Conservation (phyloP, 2,888 invertebrate species). For the Nezara viridula region DNA sequence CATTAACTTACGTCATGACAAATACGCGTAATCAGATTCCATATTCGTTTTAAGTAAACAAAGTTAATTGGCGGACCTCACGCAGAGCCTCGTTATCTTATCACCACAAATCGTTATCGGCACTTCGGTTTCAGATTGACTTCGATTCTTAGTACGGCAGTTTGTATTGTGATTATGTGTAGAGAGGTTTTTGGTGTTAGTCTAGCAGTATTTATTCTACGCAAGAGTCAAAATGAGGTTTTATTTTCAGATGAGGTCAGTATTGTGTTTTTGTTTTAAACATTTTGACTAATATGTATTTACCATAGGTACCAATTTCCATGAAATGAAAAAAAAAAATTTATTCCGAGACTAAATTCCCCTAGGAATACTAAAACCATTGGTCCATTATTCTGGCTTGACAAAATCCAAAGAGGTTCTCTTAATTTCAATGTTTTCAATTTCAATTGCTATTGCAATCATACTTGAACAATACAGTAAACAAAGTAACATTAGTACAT, state of each 20-base stretch:
- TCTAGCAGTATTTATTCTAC: neutral
- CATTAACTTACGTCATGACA: neutral
- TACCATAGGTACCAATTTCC: no score
- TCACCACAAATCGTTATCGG: neutral
- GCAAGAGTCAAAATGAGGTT: neutral
- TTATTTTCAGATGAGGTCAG: constrained; percentile 28
- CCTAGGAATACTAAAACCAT: no score
- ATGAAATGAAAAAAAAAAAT: no score
- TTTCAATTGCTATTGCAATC: no score
- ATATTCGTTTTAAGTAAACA: neutral
- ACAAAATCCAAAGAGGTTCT: no score
- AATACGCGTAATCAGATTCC: neutral
- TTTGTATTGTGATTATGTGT: neutral
- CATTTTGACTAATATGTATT: no score
- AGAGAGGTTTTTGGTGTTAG: neutral
- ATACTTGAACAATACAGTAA: no score
- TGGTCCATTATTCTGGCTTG: no score
- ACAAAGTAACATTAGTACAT: no score
- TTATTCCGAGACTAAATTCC: no score
- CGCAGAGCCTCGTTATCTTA: neutral
- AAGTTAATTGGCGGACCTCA: neutral
- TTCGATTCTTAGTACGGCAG: neutral
- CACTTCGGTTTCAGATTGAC: neutral
- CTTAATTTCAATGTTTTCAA: no score
- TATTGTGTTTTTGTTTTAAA: no score